A percentile compares a stretch with the other conserved stretches of the same genome.
Conservation (phyloP, 2,797 vertebrate species). For the Acanthurus tractus region DNA sequence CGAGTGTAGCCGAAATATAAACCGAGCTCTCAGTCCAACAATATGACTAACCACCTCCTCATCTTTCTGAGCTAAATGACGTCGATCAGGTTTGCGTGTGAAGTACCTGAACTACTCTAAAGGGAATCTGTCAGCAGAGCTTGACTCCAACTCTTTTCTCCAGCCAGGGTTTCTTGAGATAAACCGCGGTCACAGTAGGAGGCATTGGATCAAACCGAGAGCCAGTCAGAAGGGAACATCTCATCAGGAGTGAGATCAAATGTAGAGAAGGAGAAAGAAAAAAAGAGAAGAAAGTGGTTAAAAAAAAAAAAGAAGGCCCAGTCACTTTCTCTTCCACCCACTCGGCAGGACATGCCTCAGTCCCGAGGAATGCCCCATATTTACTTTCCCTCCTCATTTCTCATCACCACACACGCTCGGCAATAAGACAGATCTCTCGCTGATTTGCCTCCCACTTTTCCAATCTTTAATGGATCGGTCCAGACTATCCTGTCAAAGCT, state of each 20-base stretch:
- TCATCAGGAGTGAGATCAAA: conserved; percentile 62
- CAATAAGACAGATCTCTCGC: conserved; percentile 58
- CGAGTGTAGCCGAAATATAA: conserved; percentile 46
- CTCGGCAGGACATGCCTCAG: conserved; percentile 73
- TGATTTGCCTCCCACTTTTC: conserved; percentile 8
- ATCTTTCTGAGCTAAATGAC: conserved; percentile 53
- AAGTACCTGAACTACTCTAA: conserved; percentile 35
- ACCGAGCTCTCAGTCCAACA: conserved; percentile 48
- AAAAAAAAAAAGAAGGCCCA: conserved; percentile 19
- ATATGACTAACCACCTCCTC: conserved; percentile 52
- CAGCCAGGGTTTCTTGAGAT: conserved; percentile 44
- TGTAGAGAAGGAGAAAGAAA: conserved; percentile 14
- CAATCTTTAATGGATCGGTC: conserved; percentile 51
- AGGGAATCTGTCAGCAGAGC: conserved; percentile 35
- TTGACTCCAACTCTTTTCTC: conserved; percentile 19
- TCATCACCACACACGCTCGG: conserved; percentile 62
- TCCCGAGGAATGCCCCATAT: conserved; percentile 77
- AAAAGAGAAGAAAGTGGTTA: conserved; percentile 30
- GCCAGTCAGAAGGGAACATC: conserved; percentile 50
- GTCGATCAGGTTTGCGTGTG: conserved; percentile 66
- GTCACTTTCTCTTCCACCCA: conserved; percentile 72
- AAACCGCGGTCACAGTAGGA: conserved; percentile 57
- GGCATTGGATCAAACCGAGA: conserved; percentile 53
- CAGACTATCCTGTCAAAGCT: conserved; percentile 60
- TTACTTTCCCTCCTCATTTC: conserved; percentile 71